phyloP scores from a whole-genome alignment of 2,888 invertebrate species.

The Scaptomyza parva region DNA sequence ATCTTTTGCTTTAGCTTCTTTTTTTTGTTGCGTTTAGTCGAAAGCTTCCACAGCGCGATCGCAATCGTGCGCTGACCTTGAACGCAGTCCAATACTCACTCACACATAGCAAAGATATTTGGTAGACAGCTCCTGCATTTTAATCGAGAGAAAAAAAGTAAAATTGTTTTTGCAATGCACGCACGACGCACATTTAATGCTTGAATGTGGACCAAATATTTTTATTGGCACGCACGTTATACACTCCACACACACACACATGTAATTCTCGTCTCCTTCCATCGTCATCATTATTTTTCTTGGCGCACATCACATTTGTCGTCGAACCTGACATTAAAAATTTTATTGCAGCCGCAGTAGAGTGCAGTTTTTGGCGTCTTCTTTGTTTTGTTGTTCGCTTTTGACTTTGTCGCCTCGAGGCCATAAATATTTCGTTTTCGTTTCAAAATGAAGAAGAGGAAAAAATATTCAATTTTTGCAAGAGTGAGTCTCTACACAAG shows the following conservation, averaged over 20 bases:
- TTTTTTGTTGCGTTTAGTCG: constrained; percentile 27
- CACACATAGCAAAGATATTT: constrained; percentile 4
- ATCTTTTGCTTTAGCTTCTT: constrained; percentile 58
- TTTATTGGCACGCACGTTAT: constrained; percentile 56
- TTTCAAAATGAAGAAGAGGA: constrained; percentile 36
- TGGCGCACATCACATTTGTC: constrained; percentile 50
- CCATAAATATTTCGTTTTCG: constrained; percentile 70
- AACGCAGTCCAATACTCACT: constrained; percentile 27
- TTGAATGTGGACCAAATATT: constrained; percentile 46
- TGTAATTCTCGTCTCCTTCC: background rate
- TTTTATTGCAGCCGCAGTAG: constrained; percentile 41
- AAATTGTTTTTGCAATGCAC: constrained; percentile 29
- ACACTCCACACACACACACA: constrained; percentile 16
- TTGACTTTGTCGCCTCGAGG: constrained; percentile 67
- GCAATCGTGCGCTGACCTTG: constrained; percentile 71
- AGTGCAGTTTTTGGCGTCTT: constrained; percentile 35
- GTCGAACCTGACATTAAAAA: constrained; percentile 70
- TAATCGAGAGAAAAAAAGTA: constrained; percentile 19
- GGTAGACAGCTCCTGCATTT: constrained; percentile 41
- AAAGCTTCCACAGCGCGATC: constrained; percentile 56
- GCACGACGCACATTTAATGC: constrained; percentile 53
- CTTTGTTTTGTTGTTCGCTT: constrained; percentile 10
- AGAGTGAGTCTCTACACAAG: constrained; percentile 20
- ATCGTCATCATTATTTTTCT: constrained; percentile 28
- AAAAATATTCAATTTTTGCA: constrained; percentile 37